Base-by-base conservation (phyloP, 1,140 invertebrate genomes). In the Hyles vespertilio region DNA sequence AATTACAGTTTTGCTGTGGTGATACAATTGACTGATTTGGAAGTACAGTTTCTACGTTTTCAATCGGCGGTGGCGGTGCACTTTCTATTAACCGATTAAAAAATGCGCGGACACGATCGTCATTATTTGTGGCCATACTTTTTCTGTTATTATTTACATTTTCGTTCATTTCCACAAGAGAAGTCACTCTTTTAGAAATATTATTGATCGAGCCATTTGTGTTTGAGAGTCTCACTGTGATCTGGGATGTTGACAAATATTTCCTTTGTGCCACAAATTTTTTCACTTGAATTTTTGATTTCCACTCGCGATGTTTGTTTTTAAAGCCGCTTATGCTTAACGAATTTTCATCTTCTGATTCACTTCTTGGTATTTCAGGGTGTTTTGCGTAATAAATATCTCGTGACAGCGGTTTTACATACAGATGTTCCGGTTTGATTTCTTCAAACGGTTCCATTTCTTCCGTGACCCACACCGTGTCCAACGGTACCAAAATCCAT, bases 361-460 rank as follows among this genome's bases (percentile, higher is more conserved):
- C 85, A 62, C 87, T 89, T 64, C 85, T 71, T 3, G 79, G 76
- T 62, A 88, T 88, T 43, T 88, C 84, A 3, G 87, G 87, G 65
- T 69, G 79, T 45, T 79, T 85, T 1, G 79, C 63, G 51, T 89
- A 89, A 49, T 89, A 89, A 22, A 77, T 54, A 47, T 87, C 84
- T 61, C 79, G 77, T 7, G 84, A 72, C 0, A 87, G 65, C 0
- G 85, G 87, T 59, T 87, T 87, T 2, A 64, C 56, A 58, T 72
- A 88, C 34, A 75, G 49, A 51, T 86, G 76, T 58, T 89, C 83
- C 0, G 70, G 73, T 65, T 77, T 79, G 0, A 89, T 70, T 49
- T 89, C 86, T 61, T 86, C 81, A 54, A 89, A 89, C 0, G 86
- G 86, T 67, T 90, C 89, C 63, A 90, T 51, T 45, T 88, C 81